Evolutionary conservation across 1,140 invertebrate genomes (phyloP).

Genomic region (Physella acuta): DNA sequence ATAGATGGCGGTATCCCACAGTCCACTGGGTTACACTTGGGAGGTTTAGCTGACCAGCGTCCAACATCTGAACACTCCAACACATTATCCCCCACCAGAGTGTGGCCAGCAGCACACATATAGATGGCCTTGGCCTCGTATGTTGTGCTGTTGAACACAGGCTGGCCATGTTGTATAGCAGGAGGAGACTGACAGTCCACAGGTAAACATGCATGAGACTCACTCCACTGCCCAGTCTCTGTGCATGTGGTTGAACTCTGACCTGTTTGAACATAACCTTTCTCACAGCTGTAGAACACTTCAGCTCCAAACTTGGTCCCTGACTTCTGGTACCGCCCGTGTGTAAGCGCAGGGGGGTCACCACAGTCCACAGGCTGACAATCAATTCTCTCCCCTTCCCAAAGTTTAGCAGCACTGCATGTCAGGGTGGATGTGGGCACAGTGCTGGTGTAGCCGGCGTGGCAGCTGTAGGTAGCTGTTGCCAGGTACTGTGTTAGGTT

Average conservation of each 20-base stretch:
- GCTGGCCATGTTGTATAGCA: neutral
- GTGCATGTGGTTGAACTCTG: constrained; percentile 16
- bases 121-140: neutral
- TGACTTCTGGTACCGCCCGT: constrained; percentile 1
- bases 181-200: constrained; percentile 22
- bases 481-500: constrained; percentile 10
- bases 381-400: constrained; percentile 23
- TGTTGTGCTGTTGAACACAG: constrained; percentile 4
- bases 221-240: constrained; percentile 15
- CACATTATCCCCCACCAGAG: neutral
- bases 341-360: neutral
- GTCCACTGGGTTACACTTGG: neutral
- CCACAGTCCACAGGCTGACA: constrained; percentile 12
- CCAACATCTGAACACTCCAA: constrained; percentile 11
- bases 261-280: constrained; percentile 60
- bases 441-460: constrained; percentile 3
- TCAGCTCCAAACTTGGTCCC: constrained; percentile 20
- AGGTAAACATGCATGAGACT: constrained; percentile 11
- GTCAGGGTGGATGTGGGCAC: neutral
- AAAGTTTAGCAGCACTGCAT: constrained; percentile 4
- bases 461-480: neutral
- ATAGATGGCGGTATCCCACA: neutral
- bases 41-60: neutral
- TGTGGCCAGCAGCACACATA: neutral
- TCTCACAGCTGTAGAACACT: constrained; percentile 62